These are phyloP conservation scores for Trachythela sp. DNA, from an alignment of 64 coral and sea anemone genomes.

Conservation along the genomic window DNA sequence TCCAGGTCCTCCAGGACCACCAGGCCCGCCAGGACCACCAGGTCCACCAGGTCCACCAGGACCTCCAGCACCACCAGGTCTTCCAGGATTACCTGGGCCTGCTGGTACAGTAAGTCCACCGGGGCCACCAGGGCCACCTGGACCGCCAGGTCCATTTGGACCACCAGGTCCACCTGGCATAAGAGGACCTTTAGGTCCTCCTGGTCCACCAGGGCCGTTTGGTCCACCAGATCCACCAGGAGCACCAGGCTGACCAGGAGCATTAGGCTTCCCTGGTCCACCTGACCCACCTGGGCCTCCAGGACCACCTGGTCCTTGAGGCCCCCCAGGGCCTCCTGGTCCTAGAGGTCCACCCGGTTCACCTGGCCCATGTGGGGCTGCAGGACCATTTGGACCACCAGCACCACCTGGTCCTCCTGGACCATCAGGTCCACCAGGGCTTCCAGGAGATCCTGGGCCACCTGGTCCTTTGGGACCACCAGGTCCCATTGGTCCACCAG, in stretches of 20 bases:
- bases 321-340: neutral
- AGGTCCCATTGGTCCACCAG: slow-evolving; percentile 9
- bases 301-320: neutral
- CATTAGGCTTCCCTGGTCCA: slow-evolving; percentile 29
- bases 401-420: slow-evolving; percentile 38
- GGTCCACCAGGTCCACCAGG: slow-evolving; percentile 65
- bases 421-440: slow-evolving; percentile 7
- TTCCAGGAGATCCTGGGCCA: neutral
- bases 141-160: neutral
- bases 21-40: slow-evolving; percentile 43
- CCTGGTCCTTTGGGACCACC: neutral
- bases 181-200: slow-evolving; percentile 38
- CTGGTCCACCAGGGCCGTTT: slow-evolving; percentile 69
- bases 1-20: slow-evolving; percentile 53
- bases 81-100: slow-evolving; percentile 65
- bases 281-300: neutral
- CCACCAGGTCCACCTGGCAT: slow-evolving; percentile 42
- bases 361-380: slow-evolving; percentile 39
- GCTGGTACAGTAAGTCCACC: slow-evolving; percentile 65
- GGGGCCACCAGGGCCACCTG: neutral
- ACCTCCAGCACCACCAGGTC: slow-evolving; percentile 63
- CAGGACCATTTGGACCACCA: slow-evolving; percentile 21
- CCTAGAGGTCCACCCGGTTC: slow-evolving; percentile 25
- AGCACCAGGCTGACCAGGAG: slow-evolving; percentile 32
- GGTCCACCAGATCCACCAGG: slow-evolving; percentile 57